Conservation (phyloP, 1,140 invertebrate species). For the Heliconius congener region DNA sequence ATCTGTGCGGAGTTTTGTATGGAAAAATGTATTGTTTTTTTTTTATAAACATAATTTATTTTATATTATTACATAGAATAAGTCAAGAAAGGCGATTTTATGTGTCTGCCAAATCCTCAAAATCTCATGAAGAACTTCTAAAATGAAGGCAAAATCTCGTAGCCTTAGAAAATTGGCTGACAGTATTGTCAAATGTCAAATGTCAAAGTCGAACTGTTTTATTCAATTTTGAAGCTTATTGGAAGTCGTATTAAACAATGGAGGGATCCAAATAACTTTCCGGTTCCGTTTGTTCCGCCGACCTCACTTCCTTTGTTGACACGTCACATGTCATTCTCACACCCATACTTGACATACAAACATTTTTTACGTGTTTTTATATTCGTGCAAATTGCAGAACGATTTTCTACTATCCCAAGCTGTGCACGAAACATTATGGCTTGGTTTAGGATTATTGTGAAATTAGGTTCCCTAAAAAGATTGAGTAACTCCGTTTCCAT, state of each 20-base stretch:
- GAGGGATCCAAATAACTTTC: not conserved
- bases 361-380: not conserved
- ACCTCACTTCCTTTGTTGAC: not conserved
- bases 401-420: no score
- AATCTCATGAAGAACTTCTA: not conserved
- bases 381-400: no score
- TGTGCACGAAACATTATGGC: not conserved
- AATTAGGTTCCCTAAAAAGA: no score
- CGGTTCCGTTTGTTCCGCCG: not conserved
- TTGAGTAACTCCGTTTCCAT: no score
- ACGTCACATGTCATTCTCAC: not conserved
- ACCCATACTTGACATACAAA: not conserved
- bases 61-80: not conserved
- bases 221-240: not conserved
- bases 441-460: not conserved
- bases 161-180: not conserved
- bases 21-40: not conserved
- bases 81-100: no score
- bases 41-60: not conserved
- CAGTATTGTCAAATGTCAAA: not conserved
- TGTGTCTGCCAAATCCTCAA: not conserved
- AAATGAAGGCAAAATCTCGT: not conserved
- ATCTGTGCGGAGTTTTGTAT: not conserved
- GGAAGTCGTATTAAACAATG: not conserved
- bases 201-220: not conserved